Base-by-base conservation (phyloP, 2,888 invertebrate species). In the Miltochrista miniata region DNA sequence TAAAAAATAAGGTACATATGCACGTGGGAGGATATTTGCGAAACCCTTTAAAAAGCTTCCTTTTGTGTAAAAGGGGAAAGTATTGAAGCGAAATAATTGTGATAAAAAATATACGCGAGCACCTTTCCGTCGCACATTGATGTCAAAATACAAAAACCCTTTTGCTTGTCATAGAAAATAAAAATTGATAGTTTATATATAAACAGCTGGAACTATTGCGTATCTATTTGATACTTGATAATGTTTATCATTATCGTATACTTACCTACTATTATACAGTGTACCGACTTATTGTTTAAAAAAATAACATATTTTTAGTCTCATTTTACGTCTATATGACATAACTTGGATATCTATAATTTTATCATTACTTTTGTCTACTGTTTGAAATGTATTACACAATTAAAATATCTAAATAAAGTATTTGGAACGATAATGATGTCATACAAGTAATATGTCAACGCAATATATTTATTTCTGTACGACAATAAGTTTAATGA, bases 21-120 rank as follows among this genome's bases (percentile, higher is more conserved):
- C 83, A 81, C 77, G 82, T 81, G 76, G 81, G 76, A 84, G 87
- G 87, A 88, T 86, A 83, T 87, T 85, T 82, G 83, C 83, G 82
- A 87, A 88, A 75, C 87, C 87, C 72, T 82, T 81, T 71, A 75
- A 81, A 81, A 80, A 76, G 71, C 70, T 79, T 81, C 77, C 76
- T 74, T 80, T 82, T 83, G 76, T 77, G 74, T 74, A 78, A 83
- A 83, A 85, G 81, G 82, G 81, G 84, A 87, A 86, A 87, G 85
- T 84, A 83, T 79, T 74, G 77, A 70, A 75, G 83, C 81, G 79
- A 79, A 83, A 85, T 81, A 81, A 86, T 80, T 71, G 56, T 48
- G 34, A 67, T 71, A 86, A 85, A 87, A 87, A 84, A 68, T 43
- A 52, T 51, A 24, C 18, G 37, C 51, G 68, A 64, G 73, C 85